Conservation (phyloP, 2,797 vertebrate species). For the Coracias cyanogaster region DNA sequence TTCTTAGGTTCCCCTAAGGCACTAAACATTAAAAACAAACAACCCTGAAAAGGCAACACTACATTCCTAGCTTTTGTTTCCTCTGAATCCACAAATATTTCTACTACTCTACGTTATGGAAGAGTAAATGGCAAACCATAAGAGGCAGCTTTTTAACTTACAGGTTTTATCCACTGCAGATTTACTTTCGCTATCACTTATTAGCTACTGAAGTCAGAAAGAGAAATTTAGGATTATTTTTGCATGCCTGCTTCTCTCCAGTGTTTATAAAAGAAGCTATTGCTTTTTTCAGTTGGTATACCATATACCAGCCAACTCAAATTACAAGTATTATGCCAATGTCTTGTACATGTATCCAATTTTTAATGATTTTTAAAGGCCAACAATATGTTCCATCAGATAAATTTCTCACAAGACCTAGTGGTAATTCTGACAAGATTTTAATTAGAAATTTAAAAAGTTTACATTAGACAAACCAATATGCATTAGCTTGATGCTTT, state of each 20-base stretch:
- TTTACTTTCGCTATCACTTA: neutral
- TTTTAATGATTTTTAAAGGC: conserved; percentile 62
- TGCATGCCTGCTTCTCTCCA: neutral
- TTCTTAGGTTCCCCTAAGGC: neutral
- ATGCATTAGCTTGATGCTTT: neutral
- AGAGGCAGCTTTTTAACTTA: neutral
- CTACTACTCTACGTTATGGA: neutral
- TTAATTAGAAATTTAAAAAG: conserved; percentile 52
- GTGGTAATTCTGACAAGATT: conserved; percentile 19
- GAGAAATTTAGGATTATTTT: neutral
- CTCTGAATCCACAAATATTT: neutral
- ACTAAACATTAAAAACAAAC: neutral
- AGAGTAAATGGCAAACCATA: neutral
- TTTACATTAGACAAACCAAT: neutral
- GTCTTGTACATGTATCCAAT: conserved; percentile 29
- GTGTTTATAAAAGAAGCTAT: neutral
- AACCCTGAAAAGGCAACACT: neutral
- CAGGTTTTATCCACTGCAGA: neutral
- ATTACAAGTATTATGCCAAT: neutral
- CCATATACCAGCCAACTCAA: neutral
- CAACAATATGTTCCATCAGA: conserved; percentile 23
- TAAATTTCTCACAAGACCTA: neutral
- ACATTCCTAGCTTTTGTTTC: neutral
- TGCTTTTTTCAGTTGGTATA: neutral
- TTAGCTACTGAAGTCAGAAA: neutral